A percentile compares a stretch with the other conserved stretches of the same genome.
These are phyloP conservation scores for Maylandia zebra DNA, from an alignment of 2,113 vertebrate genomes.

Conservation along the genomic window DNA sequence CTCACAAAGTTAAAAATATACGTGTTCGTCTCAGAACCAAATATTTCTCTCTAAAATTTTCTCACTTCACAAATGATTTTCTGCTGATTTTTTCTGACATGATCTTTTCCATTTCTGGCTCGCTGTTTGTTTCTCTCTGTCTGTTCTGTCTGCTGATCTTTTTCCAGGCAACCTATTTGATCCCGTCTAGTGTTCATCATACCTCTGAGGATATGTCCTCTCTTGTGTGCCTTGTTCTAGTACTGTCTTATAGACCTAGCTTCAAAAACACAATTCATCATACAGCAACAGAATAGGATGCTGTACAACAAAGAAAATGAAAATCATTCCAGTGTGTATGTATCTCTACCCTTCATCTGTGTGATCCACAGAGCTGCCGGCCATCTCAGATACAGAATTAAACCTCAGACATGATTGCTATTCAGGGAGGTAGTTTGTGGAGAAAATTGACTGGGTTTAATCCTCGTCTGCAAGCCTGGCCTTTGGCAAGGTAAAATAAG, in stretches of 20 bases:
- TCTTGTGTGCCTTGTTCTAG: background rate
- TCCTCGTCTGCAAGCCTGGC: background rate
- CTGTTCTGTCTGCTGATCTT: background rate
- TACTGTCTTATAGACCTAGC: background rate
- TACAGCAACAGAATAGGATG: background rate
- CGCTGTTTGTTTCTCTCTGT: background rate
- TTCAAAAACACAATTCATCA: background rate
- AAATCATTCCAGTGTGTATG: background rate
- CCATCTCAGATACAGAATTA: slow-evolving; percentile 14
- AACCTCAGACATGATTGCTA: background rate
- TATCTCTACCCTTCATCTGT: slow-evolving; percentile 17
- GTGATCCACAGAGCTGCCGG: slow-evolving; percentile 1
- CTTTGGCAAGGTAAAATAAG: background rate
- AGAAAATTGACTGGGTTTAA: slow-evolving; percentile 1
- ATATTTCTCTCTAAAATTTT: background rate
- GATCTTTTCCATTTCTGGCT: background rate
- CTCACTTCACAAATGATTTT: background rate
- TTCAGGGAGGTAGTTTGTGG: background rate
- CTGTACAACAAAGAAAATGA: background rate
- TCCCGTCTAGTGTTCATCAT: background rate
- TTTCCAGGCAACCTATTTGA: background rate
- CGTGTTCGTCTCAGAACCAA: background rate
- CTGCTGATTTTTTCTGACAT: background rate
- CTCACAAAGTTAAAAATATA: background rate
- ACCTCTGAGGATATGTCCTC: background rate